Evolutionary conservation across 2,797 vertebrate genomes (phyloP), one percentile per base, ranked within the genome.

Genomic region (Cynopterus sphinx): DNA sequence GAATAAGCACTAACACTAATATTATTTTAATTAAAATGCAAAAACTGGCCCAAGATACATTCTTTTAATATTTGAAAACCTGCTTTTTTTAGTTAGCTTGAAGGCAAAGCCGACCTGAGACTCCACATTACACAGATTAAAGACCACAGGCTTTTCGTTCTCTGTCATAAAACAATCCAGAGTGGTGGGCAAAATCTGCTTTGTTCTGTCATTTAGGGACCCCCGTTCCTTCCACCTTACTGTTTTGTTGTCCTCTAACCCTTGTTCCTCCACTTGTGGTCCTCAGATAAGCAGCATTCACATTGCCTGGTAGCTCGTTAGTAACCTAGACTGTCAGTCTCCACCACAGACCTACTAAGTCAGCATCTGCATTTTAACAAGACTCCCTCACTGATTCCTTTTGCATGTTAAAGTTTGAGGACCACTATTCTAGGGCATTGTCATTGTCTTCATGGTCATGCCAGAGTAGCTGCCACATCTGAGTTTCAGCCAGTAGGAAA

Each of bases 201-300:
- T 90, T 95, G 39, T 70, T 41, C 39, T 93, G 41, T 71, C 31
- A 85, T 87, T 92, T 77, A 93, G 41, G 63, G 46, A 73, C 28
- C n/a, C 7, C 13, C 9, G 33, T 71, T 57, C 33, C 77, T 93
- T 91, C 10, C 3, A 5, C 77, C 43, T 67, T 88, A 73, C 19
- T 81, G 73, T 28, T 81, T 77, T 31, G 2, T 82, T 75, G 16
- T 90, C 49, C 36, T 7, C 17, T 78, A 46, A 49, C 31, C 11
- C 53, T 3, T 65, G 87, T 21, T 85, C 28, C 21, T 84, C 36
- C 12, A 36, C 13, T 7, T 78, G 10, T 70, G 77, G 81, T 33
- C 65, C n/a, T 51, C 1, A 55, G 61, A 67, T 21, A 51, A 94
- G 49, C 15, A 53, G 26, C 46, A 19, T 63, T 91, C 33, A 19